Evolutionary conservation across 2,113 vertebrate genomes (phyloP).

Genomic region (Thamnophis sirtalis): DNA sequence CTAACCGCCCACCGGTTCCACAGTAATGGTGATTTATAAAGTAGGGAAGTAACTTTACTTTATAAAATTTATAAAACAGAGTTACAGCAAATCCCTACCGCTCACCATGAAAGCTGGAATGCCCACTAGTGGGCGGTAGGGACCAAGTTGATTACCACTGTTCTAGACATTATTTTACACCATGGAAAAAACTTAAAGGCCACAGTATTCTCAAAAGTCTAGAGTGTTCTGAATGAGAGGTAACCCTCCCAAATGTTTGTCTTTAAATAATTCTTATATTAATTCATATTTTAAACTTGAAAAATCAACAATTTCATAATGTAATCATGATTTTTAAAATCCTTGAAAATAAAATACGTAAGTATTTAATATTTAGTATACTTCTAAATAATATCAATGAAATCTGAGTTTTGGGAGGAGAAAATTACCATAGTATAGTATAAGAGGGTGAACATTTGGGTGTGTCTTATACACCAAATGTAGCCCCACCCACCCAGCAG

Average conservation of each 20-base stretch:
- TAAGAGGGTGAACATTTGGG: no score
- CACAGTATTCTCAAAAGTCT: neutral
- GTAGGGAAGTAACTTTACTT: no score
- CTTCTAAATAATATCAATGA: neutral
- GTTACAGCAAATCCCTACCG: no score
- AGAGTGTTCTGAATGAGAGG: neutral
- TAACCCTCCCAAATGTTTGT: neutral
- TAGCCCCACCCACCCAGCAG: no score
- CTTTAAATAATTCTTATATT: neutral
- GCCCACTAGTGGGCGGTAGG: no score
- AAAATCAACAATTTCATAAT: neutral
- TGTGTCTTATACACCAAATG: no score
- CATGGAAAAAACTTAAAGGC: neutral
- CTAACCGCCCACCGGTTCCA: no score
- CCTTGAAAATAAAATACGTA: neutral
- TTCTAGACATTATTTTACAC: neutral
- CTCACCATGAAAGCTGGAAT: no score
- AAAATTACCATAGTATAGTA: no score
- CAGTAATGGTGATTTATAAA: no score
- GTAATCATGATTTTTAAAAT: neutral
- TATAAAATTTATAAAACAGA: no score
- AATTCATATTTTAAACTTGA: neutral
- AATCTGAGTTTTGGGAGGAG: neutral
- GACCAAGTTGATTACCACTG: no score
- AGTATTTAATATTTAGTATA: neutral